phyloP scores from a whole-genome alignment of 2,888 invertebrate species.

The Coelinius sp. region DNA sequence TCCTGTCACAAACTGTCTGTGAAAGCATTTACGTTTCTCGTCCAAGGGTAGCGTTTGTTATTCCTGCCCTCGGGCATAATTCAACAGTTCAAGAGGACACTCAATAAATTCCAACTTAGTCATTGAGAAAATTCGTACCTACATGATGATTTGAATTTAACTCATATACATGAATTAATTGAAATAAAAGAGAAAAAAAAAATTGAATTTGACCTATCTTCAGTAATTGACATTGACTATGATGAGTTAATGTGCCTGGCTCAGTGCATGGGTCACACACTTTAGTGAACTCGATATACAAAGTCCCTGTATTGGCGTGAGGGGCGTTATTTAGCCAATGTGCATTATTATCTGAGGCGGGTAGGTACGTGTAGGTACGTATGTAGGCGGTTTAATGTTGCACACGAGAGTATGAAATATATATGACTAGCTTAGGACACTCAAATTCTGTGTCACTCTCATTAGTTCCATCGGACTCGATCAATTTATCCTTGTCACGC shows the following conservation, averaged over 20 bases:
- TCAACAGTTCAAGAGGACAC: not conserved
- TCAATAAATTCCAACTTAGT: not conserved
- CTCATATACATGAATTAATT: not conserved
- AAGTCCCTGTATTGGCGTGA: not conserved
- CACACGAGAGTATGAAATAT: conserved; percentile 12
- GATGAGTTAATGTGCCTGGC: conserved; percentile 44
- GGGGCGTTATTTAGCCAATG: not conserved
- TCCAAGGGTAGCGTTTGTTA: not conserved
- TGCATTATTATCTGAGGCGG: conserved; percentile 8
- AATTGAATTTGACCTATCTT: conserved; percentile 35
- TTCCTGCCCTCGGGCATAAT: not conserved
- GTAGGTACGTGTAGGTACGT: conserved; percentile 14
- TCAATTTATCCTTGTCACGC: conserved; percentile 51
- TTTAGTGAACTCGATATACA: not conserved
- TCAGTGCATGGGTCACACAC: conserved; percentile 19
- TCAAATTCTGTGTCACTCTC: conserved; percentile 52
- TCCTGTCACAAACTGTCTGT: not conserved
- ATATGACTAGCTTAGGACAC: conserved; percentile 21
- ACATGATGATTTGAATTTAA: not conserved
- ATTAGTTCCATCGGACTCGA: conserved; percentile 66
- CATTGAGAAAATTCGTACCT: not conserved
- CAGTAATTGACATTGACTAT: conserved; percentile 50
- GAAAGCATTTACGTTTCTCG: not conserved
- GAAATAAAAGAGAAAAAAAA: not conserved
- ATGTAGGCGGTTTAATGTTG: not conserved